Base-by-base conservation (phyloP, 2,113 vertebrate species). In the Rattus rattus region DNA sequence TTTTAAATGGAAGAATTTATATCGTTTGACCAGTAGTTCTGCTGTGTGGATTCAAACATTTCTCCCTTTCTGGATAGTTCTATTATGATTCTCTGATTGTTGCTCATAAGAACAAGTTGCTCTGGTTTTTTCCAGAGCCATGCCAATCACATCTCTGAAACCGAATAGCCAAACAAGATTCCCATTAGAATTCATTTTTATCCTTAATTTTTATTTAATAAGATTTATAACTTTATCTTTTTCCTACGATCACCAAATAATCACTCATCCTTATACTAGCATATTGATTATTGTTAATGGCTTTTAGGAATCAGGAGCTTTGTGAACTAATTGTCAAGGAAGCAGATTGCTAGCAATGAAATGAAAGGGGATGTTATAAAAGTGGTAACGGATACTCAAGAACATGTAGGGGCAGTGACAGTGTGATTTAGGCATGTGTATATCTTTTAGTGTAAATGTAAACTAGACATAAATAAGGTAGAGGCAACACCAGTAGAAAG, bases 1-100 rank as follows among this genome's bases (percentile, higher is more conserved):
- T 67, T 43, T 72, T 28, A 43, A 93, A 88, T 75, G 47, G 11
- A 90, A 73, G 47, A 86, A 83, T 28, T 95, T 43, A 33, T 67
- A 95, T 33, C 59, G 7, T 87, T 96, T 54, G 63, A 90, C 65
- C 4, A 95, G 83, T n/a, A 61, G 59, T 92, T 81, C 89, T 83
- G 70, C 56, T 92, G 30, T 47, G 36, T 79, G 13, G 47, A 49
- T 83, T 79, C 94, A 84, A 87, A 73, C 81, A 47, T 20, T 65
- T 67, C 49, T 83, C 92, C 47, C 43, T 93, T 65, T 92, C 33
- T 30, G 54, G 47, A 54, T 22, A 90, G 24, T 80, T 96, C 76
- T 85, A 26, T 61, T 88, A 12, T 67, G 91, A 69, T 54, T 76
- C 61, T 43, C 72, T 59, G 12, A 72, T 81, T 76, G 69, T 69